Percentiles rank a stretch among this genome's conserved stretches.
phyloP scores from a whole-genome alignment of 2,888 invertebrate genomes.

The Nomada goodeniana region DNA sequence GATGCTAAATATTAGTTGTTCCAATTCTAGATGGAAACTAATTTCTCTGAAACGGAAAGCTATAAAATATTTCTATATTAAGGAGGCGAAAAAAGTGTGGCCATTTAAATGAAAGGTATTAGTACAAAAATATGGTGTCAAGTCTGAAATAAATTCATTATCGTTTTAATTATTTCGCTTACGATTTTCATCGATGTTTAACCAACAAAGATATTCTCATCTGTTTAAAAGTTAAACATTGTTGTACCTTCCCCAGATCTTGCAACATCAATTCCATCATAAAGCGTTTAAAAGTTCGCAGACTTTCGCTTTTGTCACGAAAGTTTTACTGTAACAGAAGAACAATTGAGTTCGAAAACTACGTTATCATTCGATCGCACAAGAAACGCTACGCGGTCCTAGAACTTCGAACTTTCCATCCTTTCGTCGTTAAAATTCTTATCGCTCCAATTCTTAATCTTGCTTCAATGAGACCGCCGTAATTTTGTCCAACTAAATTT shows the following conservation, averaged over 20 bases:
- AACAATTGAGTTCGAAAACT: conserved; percentile 12
- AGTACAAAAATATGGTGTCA: no score
- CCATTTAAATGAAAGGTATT: no score
- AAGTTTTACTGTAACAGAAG: conserved; percentile 6
- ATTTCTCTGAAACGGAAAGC: no score
- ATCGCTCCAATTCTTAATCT: neutral
- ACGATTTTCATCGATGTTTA: no score
- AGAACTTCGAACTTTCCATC: conserved; percentile 1
- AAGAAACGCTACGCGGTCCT: neutral
- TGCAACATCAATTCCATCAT: neutral
- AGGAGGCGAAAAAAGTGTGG: no score
- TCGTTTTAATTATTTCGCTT: no score
- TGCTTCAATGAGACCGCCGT: neutral
- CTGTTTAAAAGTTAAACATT: neutral
- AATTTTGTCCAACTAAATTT: neutral
- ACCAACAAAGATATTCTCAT: no score
- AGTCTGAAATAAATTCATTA: no score
- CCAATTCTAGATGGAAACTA: no score
- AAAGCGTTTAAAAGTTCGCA: neutral
- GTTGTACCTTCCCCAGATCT: neutral
- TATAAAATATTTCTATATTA: no score
- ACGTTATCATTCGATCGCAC: neutral
- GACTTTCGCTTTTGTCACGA: conserved; percentile 7
- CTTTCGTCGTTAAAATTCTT: neutral
- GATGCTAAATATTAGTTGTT: no score